Percentiles rank a stretch among this genome's conserved stretches.
These are phyloP conservation scores for Lepidurus apus DNA, from an alignment of 1,140 invertebrate species.

Conservation along the genomic window DNA sequence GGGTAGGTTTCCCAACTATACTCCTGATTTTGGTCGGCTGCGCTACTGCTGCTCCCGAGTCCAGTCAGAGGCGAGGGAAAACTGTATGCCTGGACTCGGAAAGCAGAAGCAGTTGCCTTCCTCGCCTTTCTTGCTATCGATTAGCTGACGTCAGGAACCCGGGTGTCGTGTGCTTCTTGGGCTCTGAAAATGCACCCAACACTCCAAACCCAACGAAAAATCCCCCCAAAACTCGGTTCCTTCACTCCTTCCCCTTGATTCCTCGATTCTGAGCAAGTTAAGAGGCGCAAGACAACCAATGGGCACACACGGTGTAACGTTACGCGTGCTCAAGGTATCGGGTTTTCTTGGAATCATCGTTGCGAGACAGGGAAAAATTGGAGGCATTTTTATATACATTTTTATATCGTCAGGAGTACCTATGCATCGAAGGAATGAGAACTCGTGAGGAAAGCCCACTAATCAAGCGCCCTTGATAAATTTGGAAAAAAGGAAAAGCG, in stretches of 20 bases:
- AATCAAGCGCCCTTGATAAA: too few relatives aligned
- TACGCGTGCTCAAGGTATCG: too few relatives aligned
- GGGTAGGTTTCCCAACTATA: background rate
- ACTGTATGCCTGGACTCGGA: constrained; percentile 4
- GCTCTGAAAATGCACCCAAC: background rate
- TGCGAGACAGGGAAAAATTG: background rate
- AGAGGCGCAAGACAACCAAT: background rate
- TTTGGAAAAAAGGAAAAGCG: too few relatives aligned
- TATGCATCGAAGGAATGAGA: too few relatives aligned
- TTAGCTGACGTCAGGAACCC: constrained; percentile 7
- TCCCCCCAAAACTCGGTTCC: background rate
- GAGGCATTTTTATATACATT: background rate
- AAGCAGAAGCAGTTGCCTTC: constrained; percentile 17
- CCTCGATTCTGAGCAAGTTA: background rate
- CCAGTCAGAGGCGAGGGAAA: background rate
- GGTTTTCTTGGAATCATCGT: too few relatives aligned
- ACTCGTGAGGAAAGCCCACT: too few relatives aligned
- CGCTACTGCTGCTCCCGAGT: background rate
- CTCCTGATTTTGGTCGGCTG: background rate
- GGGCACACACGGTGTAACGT: background rate
- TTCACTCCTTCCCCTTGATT: background rate
- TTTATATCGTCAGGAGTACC: too few relatives aligned
- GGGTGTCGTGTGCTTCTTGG: background rate
- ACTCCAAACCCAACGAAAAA: background rate
- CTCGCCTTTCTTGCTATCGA: constrained; percentile 13